These are phyloP conservation scores for Suillia variegata DNA, from an alignment of 2,888 invertebrate species.

Conservation along the genomic window DNA sequence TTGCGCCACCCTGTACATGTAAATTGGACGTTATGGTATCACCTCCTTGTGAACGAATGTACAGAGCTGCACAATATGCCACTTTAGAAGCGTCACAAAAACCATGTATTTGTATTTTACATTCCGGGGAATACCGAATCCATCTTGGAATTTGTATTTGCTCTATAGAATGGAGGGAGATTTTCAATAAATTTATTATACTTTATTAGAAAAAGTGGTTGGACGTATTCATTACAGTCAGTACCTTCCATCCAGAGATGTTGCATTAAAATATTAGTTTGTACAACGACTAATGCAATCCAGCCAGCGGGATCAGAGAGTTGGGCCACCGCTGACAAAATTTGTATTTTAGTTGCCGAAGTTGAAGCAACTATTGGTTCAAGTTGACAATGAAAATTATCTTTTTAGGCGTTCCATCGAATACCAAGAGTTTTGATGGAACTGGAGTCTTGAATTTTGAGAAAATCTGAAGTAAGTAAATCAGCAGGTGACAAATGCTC, in stretches of 20 bases:
- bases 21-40: neutral
- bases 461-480: neutral
- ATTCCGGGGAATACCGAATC: neutral
- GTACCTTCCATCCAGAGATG: neutral
- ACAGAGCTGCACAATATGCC: neutral
- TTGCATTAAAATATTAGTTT: neutral
- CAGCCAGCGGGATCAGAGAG: neutral
- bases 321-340: neutral
- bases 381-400: neutral
- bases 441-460: neutral
- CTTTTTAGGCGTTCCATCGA: neutral
- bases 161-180: neutral
- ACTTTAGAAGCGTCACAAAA: neutral
- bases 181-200: neutral
- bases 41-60: neutral
- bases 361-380: neutral
- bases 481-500: neutral
- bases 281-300: neutral
- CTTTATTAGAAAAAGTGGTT: neutral
- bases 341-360: neutral
- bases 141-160: neutral
- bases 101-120: neutral
- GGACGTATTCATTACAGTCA: neutral
- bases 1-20: too few species aligned
- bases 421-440: neutral